Base-by-base conservation (phyloP, 64 coral and sea anemone species). In the Montipora foliosa region DNA sequence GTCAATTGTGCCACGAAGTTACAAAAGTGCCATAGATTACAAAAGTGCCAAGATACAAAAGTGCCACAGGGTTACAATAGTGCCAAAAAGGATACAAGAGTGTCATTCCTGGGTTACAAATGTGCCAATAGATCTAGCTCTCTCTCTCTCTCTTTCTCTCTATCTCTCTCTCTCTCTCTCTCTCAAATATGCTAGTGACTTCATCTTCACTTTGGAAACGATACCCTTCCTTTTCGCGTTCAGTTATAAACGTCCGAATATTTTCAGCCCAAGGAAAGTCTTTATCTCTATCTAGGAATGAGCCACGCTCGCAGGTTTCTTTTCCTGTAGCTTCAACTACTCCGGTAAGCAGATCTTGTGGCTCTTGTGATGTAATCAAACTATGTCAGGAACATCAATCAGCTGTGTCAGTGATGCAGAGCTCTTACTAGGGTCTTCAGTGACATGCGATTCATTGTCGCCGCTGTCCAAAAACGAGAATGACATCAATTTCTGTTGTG, bases 271-370 rank as follows among this genome's bases (percentile, higher is more conserved):
- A 81, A 5, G 52, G 20, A 37, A 62, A 29, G 7, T 60, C 79
- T 60, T 24, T 29, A 22, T 91, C 64, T 37, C 58, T 24, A 49
- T 91, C 64, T 20, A 91, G 17, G 51, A 91, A 80, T 47, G 89
- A 81, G 49, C 55, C 61, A 52, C 19, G 22, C 10, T 80, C 78
- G 55, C 47, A 55, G 47, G 53, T 80, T n/a, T 81, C 55, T 81
- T 53, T 57, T 13, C 49, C 87, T 75, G 76, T 50, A 72, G 58
- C 49, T 88, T 88, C 71, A 8, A 88, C 87, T 10, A 88, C 47
- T 21, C 51, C 87, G 3, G 37, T 88, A 8, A 88, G 44, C 50
- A 88, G 47, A 57, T 73, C 72, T 75, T 88, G 12, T 53, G 3
- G 29, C 59, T 88, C 87, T 57, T 76, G 44, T 10, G 51, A 57